Conservation (phyloP, 2,797 vertebrate genomes). For the Sebastes cheni region DNA sequence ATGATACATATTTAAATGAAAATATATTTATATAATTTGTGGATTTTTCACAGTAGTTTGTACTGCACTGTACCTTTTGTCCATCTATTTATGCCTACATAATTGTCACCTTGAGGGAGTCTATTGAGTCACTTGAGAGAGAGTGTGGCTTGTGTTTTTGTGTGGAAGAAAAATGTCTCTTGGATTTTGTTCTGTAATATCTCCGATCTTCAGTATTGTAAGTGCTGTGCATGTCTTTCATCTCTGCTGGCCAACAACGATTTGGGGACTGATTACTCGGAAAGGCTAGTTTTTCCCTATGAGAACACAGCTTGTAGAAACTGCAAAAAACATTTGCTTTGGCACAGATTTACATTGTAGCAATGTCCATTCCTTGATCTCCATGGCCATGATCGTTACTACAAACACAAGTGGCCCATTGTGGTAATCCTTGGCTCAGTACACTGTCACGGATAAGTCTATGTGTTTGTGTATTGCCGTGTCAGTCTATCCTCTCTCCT, state of each 20-base stretch:
- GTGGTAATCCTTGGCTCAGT: slow-evolving; percentile 82
- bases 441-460: slow-evolving; percentile 78
- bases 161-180: slow-evolving; percentile 78
- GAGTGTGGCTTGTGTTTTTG: slow-evolving; percentile 71
- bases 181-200: slow-evolving; percentile 74
- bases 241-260: slow-evolving; percentile 76
- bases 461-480: slow-evolving; percentile 77
- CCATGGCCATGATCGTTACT: slow-evolving; percentile 77
- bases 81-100: slow-evolving; percentile 81
- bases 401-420: slow-evolving; percentile 82
- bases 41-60: slow-evolving; percentile 85
- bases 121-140: slow-evolving; percentile 78
- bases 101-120: slow-evolving; percentile 78
- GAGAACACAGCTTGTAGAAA: slow-evolving; percentile 85
- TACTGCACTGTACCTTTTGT: slow-evolving; percentile 83
- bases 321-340: slow-evolving; percentile 88
- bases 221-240: slow-evolving; percentile 77
- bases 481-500: slow-evolving; percentile 78
- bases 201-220: slow-evolving; percentile 72
- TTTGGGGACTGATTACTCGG: slow-evolving; percentile 80
- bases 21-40: slow-evolving; percentile 87
- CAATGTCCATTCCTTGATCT: slow-evolving; percentile 81
- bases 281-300: slow-evolving; percentile 82
- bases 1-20: slow-evolving; percentile 86
- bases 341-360: slow-evolving; percentile 86